Base-by-base conservation (phyloP, 53 echinoderm and acorn worm species). In the Paelopatides confundens region DNA sequence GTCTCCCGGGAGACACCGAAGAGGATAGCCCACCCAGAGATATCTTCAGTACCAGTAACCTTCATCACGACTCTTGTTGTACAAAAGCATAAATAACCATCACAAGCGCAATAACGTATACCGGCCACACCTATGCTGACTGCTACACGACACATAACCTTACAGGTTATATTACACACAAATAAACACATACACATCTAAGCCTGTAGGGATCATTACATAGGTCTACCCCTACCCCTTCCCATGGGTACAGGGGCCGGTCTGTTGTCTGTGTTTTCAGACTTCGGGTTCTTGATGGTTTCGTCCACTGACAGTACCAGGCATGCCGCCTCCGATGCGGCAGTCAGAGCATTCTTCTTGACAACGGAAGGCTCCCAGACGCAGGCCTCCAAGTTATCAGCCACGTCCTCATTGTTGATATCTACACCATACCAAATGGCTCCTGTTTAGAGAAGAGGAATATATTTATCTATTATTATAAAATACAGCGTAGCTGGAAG, bases 301-400 rank as follows among this genome's bases (percentile, higher is more conserved):
- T 99, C 95, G 37, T 95, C 96, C 1, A 96, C 95, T 0, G 99
- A 99, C 71, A 99, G 94, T 50, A 99, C 91, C 33, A 99, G 84
- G 78, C 99, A 99, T 18, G 96, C 96, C 5, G 99, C 99, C 85
- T 99, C 99, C 0, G 99, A 96, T 5, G 99, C 99, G 10, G 99
- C 99, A 9, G 99, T 99, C 65, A 99, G 90, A 46, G 99, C 99
- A 49, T 99, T 99, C 66, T 96, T 93, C 91, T 99, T 99, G 81
- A 99, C 99, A 26, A 99, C 83, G 21, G 99, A 88, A 15, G 99
- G 99, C 85, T 99, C 99, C 99, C 99, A 99, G 47, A 95, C 99
- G 58, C 91, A 95, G 14, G 96, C 94, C 51, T 86, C 95, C 65
- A 94, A 91, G 86, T 99, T 96, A 66, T 95, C 94, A 4, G 95